Conservation (phyloP, 2,797 vertebrate genomes). For the Limosa lapponica region DNA sequence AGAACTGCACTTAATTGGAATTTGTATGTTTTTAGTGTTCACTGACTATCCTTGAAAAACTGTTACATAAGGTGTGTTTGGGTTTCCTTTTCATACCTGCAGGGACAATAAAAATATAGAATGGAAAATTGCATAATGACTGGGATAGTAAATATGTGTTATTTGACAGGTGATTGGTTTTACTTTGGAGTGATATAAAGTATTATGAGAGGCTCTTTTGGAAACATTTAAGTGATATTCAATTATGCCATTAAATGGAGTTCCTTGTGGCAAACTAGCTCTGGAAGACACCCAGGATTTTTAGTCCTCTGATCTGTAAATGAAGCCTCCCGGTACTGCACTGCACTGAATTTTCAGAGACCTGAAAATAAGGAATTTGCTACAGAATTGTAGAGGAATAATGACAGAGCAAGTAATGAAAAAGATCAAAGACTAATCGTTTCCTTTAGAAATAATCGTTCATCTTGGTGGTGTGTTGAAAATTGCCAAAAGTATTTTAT, state of each 20-base stretch:
- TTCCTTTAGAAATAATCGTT: background rate
- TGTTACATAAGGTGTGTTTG: background rate
- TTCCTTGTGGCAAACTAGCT: background rate
- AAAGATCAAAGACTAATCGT: background rate
- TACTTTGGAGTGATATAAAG: background rate
- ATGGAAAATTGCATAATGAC: background rate
- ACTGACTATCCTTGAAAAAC: background rate
- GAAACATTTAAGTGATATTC: background rate
- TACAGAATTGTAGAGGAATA: background rate
- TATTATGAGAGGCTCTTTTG: background rate
- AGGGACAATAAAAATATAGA: background rate
- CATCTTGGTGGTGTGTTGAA: background rate
- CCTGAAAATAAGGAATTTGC: background rate
- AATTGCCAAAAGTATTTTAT: background rate
- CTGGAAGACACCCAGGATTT: background rate
- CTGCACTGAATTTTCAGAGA: background rate
- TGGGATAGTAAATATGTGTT: background rate
- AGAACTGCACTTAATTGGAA: background rate
- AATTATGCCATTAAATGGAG: background rate
- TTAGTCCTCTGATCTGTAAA: background rate
- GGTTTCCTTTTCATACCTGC: background rate
- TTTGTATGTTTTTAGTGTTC: background rate
- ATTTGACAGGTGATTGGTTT: background rate
- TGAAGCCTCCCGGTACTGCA: background rate
- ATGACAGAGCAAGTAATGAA: background rate